Evolutionary conservation across 2,888 invertebrate genomes (phyloP), one percentile per base, ranked within the genome.

Genomic region (Amiota minor): DNA sequence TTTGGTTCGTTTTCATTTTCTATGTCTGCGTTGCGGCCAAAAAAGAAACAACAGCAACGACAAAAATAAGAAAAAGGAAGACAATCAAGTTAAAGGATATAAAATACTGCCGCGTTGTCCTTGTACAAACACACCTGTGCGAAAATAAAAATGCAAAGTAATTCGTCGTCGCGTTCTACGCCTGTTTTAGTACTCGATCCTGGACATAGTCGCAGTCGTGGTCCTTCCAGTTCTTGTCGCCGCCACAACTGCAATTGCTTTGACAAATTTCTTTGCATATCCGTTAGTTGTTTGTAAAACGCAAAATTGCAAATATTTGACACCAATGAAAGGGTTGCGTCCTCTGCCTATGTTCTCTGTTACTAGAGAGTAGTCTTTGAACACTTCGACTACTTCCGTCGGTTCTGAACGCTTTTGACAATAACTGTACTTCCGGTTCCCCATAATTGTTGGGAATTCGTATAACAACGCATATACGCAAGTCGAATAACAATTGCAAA

Each of bases 221-320:
- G 59, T 35, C 35, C 35, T 35, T 35, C 35, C 6, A 35, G 35
- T 35, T 35, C 35, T 35, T 35, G 35, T 76, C 80, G 82, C 75
- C 77, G 76, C 70, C 47, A 67, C 14, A 45, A 8, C 16, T 18
- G 74, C 16, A 35, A 35, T 64, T 61, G 72, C 78, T 77, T 75
- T 81, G 84, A 85, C 85, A 82, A 83, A 83, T 83, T 80, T 74
- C 70, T 77, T 78, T 82, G 84, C 81, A 83, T 85, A 83, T 83
- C 85, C 85, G 84, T 74, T 74, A 49, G 72, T 23, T 46, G 61
- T 72, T 70, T 73, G 75, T 59, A 56, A 47, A 70, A 61, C 56
- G 46, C 45, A 9, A 74, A 50, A 16, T 45, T 83, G 82, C 80
- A 53, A 16, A 45, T 47, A 47, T 18, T 46, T 65, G 65, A 65